A percentile compares a stretch with the other conserved stretches of the same genome.
phyloP scores from a whole-genome alignment of 2,113 vertebrate genomes.

The Cyprinodon tularosa region DNA sequence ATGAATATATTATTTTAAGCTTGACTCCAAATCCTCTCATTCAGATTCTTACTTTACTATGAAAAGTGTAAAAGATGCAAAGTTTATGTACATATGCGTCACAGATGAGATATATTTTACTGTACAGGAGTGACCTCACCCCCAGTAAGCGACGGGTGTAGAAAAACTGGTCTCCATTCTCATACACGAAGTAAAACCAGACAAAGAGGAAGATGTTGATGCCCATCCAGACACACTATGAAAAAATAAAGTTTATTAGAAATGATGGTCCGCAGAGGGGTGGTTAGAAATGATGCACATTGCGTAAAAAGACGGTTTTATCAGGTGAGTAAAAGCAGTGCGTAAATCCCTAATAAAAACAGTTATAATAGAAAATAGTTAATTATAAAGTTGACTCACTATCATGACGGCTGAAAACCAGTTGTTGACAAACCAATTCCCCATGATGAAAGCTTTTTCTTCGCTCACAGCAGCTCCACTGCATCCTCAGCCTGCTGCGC shows the following conservation, averaged over 20 bases:
- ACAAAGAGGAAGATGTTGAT: constrained; percentile 91
- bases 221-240: constrained; percentile 86
- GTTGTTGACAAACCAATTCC: constrained; percentile 87
- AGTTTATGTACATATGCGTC: neutral
- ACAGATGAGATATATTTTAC: neutral
- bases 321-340: neutral
- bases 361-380: rapidly evolving
- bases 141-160: constrained; percentile 90
- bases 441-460: constrained; percentile 72
- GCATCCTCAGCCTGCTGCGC: constrained; percentile 1
- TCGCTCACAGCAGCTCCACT: neutral
- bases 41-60: neutral
- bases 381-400: constrained; percentile 68
- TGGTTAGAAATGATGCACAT: neutral
- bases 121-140: constrained; percentile 77
- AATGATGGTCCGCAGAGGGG: neutral
- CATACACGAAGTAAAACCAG: constrained; percentile 82
- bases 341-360: neutral
- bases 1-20: neutral
- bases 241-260: neutral
- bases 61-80: neutral
- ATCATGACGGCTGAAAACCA: constrained; percentile 83
- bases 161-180: constrained; percentile 74
- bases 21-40: neutral
- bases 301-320: too few species aligned